These are phyloP conservation scores for Strigops habroptila DNA, from an alignment of 2,113 vertebrate genomes.

Conservation along the genomic window DNA sequence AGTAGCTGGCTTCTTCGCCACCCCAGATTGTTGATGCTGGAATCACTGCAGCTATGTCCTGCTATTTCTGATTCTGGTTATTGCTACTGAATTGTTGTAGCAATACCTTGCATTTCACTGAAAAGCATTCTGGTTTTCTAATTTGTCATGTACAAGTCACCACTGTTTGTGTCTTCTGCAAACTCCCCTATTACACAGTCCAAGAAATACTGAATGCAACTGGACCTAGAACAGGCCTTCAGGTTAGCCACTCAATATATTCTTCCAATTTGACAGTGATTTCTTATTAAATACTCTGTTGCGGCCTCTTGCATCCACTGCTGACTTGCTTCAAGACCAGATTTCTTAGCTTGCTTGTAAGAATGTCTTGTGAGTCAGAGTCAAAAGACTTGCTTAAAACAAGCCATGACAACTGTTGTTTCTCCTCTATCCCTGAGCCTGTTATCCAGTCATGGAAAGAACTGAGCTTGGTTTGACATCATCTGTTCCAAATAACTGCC, in stretches of 20 bases:
- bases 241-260: not conserved
- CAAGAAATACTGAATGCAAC: not conserved
- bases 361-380: slow-evolving; percentile 53
- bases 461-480: slow-evolving; percentile 43
- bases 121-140: not conserved
- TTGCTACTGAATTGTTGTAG: not conserved
- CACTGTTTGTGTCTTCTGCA: not conserved
- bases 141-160: not conserved
- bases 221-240: not conserved
- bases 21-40: not conserved
- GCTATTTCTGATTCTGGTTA: not conserved
- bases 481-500: slow-evolving; percentile 47
- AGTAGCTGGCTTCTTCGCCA: not conserved
- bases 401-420: slow-evolving; percentile 59
- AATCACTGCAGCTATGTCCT: not conserved
- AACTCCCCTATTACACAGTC: not conserved
- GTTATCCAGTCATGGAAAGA: slow-evolving; percentile 48
- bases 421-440: slow-evolving; percentile 31
- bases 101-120: not conserved
- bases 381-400: slow-evolving; percentile 49
- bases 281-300: not conserved
- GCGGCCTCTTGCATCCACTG: not conserved
- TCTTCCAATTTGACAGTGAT: not conserved
- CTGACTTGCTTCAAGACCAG: not conserved
- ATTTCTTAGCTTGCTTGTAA: slow-evolving; percentile 9